Base-by-base conservation (phyloP, 2,797 vertebrate genomes). In the Neosilurus mollespiculum region DNA sequence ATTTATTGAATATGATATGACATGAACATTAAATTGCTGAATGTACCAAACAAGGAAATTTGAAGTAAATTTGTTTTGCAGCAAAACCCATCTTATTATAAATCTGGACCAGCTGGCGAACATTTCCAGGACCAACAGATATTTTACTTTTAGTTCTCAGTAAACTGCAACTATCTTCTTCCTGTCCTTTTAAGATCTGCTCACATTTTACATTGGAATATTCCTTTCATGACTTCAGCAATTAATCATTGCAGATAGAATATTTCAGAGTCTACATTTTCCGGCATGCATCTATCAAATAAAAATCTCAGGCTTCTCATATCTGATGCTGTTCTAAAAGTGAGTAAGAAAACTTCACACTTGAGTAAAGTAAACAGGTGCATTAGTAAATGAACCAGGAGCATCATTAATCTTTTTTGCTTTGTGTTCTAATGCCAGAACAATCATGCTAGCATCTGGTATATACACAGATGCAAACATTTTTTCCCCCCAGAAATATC, bases 311-410 rank as follows among this genome's bases (percentile, higher is more conserved):
- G 54, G 78, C 72, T 54, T 77, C 72, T 82, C 30, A 78, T 85
- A 77, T 83, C 75, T 78, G 62, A 72, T 11, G 51, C n/a, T 76
- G 18, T 71, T 82, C 51, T 72, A 15, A 56, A 34, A 75, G 77
- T 80, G 85, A 82, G 86, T 79, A 84, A 49, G 62, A 71, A 62
- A 81, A 62, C 73, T 70, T 87, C 84, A 81, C 84, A 82, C 79
- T 87, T 84, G 56, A 72, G 56, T 71, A 83, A 78, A 86, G 81
- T 83, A 88, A 91, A 91, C 80, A 82, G 80, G 37, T 43, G 83
- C 73, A 78, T 78, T 86, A 83, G 89, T 76, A 75, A 88, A 91
- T 86, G 84, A 90, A 80, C 67, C 77, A 49, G 56, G 24, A 81
- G 81, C 69, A 56, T 86, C 71, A 81, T 91, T 84, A 81, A 81